Evolutionary conservation across 2,888 invertebrate genomes (phyloP).

Genomic region (Ophion ellenae): DNA sequence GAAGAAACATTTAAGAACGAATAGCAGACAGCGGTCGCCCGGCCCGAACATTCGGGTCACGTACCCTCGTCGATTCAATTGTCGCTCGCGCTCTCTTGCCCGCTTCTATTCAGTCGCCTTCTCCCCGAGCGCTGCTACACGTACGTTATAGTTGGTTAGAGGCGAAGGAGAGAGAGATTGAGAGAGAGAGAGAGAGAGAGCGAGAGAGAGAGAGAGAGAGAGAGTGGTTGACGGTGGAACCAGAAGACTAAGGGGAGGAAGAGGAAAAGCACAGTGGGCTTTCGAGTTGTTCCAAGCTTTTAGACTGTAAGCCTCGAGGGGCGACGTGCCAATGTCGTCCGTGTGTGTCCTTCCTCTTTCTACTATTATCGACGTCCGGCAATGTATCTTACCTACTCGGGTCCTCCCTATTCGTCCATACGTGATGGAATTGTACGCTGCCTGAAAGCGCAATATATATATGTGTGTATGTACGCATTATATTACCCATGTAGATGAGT

Average conservation of each 20-base stretch:
- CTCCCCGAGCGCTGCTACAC: slow-evolving; percentile 36
- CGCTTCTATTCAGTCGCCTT: slow-evolving; percentile 59
- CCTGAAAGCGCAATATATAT: too few relatives aligned
- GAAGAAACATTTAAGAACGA: slow-evolving; percentile 70
- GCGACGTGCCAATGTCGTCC: slow-evolving; percentile 54
- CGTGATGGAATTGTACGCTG: too few relatives aligned
- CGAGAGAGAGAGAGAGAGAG: background rate
- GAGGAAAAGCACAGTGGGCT: slow-evolving; percentile 27
- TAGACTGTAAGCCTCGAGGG: slow-evolving; percentile 51
- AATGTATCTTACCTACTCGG: slow-evolving; percentile 33
- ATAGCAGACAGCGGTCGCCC: slow-evolving; percentile 61
- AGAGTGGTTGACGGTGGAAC: background rate
- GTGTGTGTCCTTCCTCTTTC: slow-evolving; percentile 12
- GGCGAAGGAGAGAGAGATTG: background rate
- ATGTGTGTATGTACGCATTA: too few relatives aligned
- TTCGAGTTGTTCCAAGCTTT: slow-evolving; percentile 61
- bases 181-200: too few relatives aligned
- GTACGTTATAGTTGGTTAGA: slow-evolving; percentile 31
- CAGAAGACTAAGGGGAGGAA: too few relatives aligned
- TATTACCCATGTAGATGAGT: too few relatives aligned
- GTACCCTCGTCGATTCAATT: slow-evolving; percentile 80
- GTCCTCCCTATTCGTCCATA: too few relatives aligned
- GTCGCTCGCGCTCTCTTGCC: slow-evolving; percentile 75
- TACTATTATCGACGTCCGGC: slow-evolving; percentile 14
- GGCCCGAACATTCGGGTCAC: slow-evolving; percentile 78